These are phyloP conservation scores for Drosophila paranaensis DNA, from an alignment of 2,888 invertebrate genomes.

Conservation along the genomic window DNA sequence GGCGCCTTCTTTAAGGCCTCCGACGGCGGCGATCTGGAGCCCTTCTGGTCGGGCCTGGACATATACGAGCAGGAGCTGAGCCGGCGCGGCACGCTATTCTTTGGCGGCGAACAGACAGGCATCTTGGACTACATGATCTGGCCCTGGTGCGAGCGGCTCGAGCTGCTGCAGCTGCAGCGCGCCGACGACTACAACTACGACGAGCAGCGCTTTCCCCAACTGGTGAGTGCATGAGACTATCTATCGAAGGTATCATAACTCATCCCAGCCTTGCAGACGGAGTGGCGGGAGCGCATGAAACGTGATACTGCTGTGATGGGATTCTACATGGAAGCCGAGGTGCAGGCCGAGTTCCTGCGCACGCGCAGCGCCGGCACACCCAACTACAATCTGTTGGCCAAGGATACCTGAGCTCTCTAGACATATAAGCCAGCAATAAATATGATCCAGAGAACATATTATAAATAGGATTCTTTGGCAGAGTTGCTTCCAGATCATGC, in stretches of 20 bases:
- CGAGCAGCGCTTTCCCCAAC: conserved; percentile 60
- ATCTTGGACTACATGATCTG: conserved; percentile 93
- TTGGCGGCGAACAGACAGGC: conserved; percentile 90
- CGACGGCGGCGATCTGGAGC: conserved; percentile 74
- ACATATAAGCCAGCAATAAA: conserved; percentile 50
- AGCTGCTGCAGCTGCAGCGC: conserved; percentile 87
- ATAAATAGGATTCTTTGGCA: too few species aligned
- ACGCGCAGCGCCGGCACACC: conserved; percentile 89
- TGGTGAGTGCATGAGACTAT: conserved; percentile 45
- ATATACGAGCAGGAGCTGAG: conserved; percentile 88
- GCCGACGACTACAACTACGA: conserved; percentile 86
- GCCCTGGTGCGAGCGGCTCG: conserved; percentile 91
- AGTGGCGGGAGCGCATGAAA: conserved; percentile 91
- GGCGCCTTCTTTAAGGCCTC: conserved; percentile 82
- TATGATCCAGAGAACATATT: background rate
- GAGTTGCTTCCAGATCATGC: too few species aligned
- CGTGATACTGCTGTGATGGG: conserved; percentile 89
- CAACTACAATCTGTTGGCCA: conserved; percentile 84
- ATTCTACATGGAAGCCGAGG: conserved; percentile 89
- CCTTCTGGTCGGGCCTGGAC: conserved; percentile 86
- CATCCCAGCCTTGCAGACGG: conserved; percentile 85
- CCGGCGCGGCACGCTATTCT: conserved; percentile 87
- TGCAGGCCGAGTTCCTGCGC: conserved; percentile 90
- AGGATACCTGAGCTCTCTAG: conserved; percentile 53
- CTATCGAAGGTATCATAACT: background rate